phyloP scores from a whole-genome alignment of 2,113 vertebrate genomes.

The Athene noctua region DNA sequence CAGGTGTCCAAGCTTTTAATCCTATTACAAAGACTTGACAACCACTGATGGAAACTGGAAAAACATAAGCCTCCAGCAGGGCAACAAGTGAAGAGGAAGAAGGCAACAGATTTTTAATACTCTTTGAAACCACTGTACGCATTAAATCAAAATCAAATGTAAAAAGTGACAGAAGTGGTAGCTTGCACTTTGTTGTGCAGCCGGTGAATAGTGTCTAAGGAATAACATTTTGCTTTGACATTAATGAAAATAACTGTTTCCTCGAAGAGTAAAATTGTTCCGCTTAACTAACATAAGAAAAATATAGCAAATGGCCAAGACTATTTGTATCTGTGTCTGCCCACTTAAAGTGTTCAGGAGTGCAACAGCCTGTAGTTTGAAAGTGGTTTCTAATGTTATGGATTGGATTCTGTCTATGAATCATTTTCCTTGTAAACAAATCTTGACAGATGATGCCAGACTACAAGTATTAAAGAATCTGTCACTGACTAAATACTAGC shows the following conservation, averaged over 20 bases:
- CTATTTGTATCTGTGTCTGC: neutral
- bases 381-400: slow-evolving; percentile 54
- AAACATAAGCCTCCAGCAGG: slow-evolving; percentile 54
- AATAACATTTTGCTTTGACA: slow-evolving; percentile 6
- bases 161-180: slow-evolving; percentile 21
- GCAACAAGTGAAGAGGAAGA: slow-evolving; percentile 57
- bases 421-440: slow-evolving; percentile 61
- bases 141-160: slow-evolving; percentile 47
- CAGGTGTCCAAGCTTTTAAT: slow-evolving; percentile 66
- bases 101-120: slow-evolving; percentile 49
- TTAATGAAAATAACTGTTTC: slow-evolving; percentile 50
- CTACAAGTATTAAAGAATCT: slow-evolving; percentile 45
- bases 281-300: slow-evolving; percentile 25
- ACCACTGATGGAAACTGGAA: slow-evolving; percentile 66
- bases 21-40: slow-evolving; percentile 53
- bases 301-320: neutral
- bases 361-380: neutral
- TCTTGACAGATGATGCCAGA: slow-evolving; percentile 47
- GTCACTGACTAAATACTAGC: slow-evolving; percentile 54
- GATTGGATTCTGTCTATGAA: slow-evolving; percentile 14
- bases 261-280: slow-evolving; percentile 10
- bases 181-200: slow-evolving; percentile 28
- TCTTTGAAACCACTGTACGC: slow-evolving; percentile 5
- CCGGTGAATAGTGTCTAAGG: neutral
- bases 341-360: neutral